These are phyloP conservation scores for Butorides virescens DNA, from an alignment of 2,113 vertebrate genomes.

Conservation along the genomic window DNA sequence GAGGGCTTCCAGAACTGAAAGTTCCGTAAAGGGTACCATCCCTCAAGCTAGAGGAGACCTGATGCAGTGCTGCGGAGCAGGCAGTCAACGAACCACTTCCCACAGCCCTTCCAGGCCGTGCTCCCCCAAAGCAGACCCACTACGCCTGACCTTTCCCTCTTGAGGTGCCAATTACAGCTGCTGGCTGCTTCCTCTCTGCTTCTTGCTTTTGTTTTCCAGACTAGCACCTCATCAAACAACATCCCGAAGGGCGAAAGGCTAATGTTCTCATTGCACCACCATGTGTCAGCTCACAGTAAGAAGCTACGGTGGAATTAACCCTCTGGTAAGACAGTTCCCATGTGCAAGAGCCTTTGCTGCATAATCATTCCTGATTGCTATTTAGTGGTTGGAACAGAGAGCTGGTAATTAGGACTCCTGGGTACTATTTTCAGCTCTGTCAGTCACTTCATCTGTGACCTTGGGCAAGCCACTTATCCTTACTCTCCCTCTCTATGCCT, in stretches of 20 bases:
- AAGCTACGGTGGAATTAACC: background rate
- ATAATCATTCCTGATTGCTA: slow-evolving; percentile 2
- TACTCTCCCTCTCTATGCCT: background rate
- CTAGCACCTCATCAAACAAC: background rate
- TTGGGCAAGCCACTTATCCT: background rate
- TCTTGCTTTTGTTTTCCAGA: background rate
- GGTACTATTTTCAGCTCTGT: background rate
- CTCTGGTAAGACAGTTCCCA: background rate
- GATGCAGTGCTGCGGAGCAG: background rate
- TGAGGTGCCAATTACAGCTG: background rate
- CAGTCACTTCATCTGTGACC: background rate
- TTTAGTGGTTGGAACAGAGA: background rate
- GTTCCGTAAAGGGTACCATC: background rate
- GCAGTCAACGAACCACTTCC: accelerated
- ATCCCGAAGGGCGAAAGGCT: background rate
- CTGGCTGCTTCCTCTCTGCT: background rate
- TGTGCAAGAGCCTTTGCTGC: background rate
- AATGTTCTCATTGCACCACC: background rate
- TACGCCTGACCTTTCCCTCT: background rate
- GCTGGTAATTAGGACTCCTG: background rate
- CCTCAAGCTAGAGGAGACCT: background rate
- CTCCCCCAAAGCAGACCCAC: accelerated
- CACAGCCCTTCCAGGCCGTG: background rate
- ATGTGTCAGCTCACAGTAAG: background rate
- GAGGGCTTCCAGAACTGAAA: background rate